Evolutionary conservation across 1,140 invertebrate species (phyloP).

Genomic region (Trachelipus rathkii): DNA sequence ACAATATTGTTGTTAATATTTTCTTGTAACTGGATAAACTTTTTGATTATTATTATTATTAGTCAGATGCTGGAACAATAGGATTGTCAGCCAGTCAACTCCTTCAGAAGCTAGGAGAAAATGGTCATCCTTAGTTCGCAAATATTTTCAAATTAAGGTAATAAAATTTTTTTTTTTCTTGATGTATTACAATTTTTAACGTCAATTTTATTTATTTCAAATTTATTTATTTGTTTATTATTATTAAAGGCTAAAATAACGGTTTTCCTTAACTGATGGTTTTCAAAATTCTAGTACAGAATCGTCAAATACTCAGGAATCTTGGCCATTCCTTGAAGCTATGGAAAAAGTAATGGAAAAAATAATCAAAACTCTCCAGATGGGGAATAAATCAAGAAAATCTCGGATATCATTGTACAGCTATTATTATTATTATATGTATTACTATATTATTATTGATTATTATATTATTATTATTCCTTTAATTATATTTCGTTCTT

Average conservation of each 20-base stretch:
- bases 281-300: no score
- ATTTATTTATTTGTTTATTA: no score
- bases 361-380: not conserved
- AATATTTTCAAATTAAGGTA: slow-evolving; percentile 36
- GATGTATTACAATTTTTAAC: not conserved
- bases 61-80: slow-evolving; percentile 39
- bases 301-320: no score
- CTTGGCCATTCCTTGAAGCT: not conserved
- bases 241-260: not conserved
- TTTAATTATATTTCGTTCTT: no score
- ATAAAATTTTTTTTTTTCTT: not conserved
- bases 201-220: not conserved
- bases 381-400: not conserved
- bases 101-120: slow-evolving; percentile 31
- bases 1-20: no score
- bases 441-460: no score
- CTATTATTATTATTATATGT: no score
- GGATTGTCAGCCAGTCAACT: slow-evolving; percentile 31
- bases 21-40: no score
- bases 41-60: slow-evolving; percentile 14
- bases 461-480: no score
- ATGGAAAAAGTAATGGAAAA: slow-evolving; percentile 1
- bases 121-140: slow-evolving; percentile 34
- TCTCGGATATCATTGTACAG: not conserved
- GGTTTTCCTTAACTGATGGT: no score